Evolutionary conservation across 2,113 vertebrate genomes (phyloP), one percentile per base, ranked within the genome.

Genomic region (Ophiodon elongatus): DNA sequence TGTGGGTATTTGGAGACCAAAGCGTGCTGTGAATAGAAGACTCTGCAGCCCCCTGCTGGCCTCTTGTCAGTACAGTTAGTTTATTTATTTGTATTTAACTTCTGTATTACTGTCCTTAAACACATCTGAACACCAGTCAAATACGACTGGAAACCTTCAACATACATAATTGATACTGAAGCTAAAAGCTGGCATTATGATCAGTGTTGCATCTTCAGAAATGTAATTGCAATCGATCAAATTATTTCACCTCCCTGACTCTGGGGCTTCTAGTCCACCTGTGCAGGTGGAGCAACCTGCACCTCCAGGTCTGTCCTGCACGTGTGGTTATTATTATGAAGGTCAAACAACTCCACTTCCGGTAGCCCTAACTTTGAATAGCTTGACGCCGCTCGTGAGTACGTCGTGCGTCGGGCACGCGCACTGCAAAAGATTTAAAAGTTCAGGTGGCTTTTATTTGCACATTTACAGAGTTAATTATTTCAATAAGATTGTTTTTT

Each of bases 361-460:
- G 4, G 66, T 47, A 8, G 15, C 29, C 4, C 39, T 29, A 11
- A 45, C 14, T 8, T 27, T 9, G 41, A 45, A 4, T 1, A 45
- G n/a, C 31, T 10, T 35, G 43, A 79, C 41, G 14, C 1, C 76
- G 13, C 19, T 31, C 52, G 25, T 5, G 14, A 72, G 8, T n/a
- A 71, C 77, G 77, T 52, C 19, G 19, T 6, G 35, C 35, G 8
- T 4, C 27, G 15, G 76, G 29, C 10, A 15, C 11, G 39, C 31
- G 64, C 76, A 8, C 77, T 79, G 76, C 57, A 79, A 80, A 72
- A 73, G 4, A 72, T 41, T 33, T 31, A 10, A n/a, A 9, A 5
- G 2, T 52, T 59, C 27, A 29, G 50, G 14, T 19, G 17, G 5
- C 59, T 43, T 35, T 60, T 10, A 19, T 73, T 54, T 45, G 31